Base-by-base conservation (phyloP, 2,797 vertebrate species). In the Syngnathus rostellatus region DNA sequence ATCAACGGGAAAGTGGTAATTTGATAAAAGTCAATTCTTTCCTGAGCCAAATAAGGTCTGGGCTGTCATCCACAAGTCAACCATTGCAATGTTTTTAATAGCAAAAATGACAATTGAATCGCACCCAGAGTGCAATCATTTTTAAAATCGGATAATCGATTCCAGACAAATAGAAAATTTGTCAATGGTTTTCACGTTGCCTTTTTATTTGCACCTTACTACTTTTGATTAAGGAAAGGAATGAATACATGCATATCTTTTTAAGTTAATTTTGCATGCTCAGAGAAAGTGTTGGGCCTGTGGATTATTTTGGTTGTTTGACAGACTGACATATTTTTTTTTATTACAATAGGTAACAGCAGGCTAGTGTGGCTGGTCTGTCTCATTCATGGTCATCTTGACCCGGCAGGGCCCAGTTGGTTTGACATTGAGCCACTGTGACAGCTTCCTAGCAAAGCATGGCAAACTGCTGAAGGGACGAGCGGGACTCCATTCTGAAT, bases 371-470 rank as follows among this genome's bases (percentile, higher is more conserved):
- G 65, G 68, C 72, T 40, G 68, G 65, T 79, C 63, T 62, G 69
- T 63, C 68, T 54, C 8, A 67, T 77, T 81, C 75, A 70, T 65
- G 84, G 84, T 84, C 79, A 81, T 71, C 81, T 80, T 67, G 77
- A 79, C 74, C 84, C 79, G 79, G 83, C 73, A 51, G 68, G 72
- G 74, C 69, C 9, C 31, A 40, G 53, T 58, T 2, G 64, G 65
- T 75, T 75, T 87, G 87, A 90, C 74, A 68, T 64, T 82, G 79
- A 88, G 64, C 66, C 50, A 0, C 69, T 74, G 50, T 85, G 87
- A 86, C 88, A 79, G 75, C 64, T 75, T 79, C 75, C 72, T 74
- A 83, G 81, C 69, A 7, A 73, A 78, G 77, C 61, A 48, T 67
- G 66, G 67, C 80, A 72, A 65, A 60, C 74, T 37, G 79, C 82